phyloP scores from a whole-genome alignment of 2,797 vertebrate species.

The Sylvilagus floridanus region DNA sequence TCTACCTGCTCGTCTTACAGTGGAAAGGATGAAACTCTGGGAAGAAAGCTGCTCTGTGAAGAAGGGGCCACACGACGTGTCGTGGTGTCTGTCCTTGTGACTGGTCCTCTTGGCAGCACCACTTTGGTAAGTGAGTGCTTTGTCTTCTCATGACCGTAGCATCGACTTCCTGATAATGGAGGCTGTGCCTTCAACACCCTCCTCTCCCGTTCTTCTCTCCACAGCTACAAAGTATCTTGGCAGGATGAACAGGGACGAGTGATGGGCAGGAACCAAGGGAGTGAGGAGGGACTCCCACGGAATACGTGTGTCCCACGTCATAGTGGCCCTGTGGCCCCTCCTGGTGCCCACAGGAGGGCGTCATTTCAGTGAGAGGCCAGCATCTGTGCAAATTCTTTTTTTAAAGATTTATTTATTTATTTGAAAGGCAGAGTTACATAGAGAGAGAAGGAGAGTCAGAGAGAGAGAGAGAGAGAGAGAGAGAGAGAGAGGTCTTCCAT shows the following conservation, averaged over 20 bases:
- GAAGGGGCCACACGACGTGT: rapidly evolving
- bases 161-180: background rate
- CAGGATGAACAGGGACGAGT: background rate
- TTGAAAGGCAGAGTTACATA: too few relatives aligned
- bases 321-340: rapidly evolving
- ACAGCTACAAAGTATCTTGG: background rate
- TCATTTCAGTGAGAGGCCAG: too few relatives aligned
- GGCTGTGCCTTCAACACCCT: too few relatives aligned
- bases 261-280: rapidly evolving
- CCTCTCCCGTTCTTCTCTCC: background rate
- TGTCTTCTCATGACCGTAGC: background rate
- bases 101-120: background rate
- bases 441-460: too few relatives aligned
- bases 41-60: background rate
- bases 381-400: too few relatives aligned
- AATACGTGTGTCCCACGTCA: background rate
- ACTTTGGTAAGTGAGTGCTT: background rate
- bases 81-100: rapidly evolving
- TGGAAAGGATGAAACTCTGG: rapidly evolving
- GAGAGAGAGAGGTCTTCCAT: too few relatives aligned
- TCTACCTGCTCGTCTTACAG: background rate
- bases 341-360: too few relatives aligned
- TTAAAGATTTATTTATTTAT: too few relatives aligned
- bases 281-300: too few relatives aligned
- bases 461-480: too few relatives aligned